Conservation (phyloP, 2,888 invertebrate species). For the Pediacus dermestoides region DNA sequence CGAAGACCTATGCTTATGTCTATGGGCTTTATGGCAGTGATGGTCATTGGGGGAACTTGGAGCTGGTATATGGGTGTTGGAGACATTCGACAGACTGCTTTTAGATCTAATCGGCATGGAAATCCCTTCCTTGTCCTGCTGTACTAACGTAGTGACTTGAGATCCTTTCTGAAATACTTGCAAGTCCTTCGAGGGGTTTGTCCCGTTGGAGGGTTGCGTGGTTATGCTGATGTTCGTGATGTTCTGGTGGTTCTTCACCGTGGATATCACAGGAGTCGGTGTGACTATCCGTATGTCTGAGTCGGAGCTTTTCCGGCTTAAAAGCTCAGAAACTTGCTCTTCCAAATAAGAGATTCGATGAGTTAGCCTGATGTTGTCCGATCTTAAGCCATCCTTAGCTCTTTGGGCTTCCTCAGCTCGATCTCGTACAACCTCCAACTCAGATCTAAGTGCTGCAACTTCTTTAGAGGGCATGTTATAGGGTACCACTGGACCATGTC, state of each 20-base stretch:
- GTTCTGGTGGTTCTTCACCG: constrained; percentile 60
- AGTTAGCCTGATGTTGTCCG: constrained; percentile 79
- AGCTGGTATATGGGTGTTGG: constrained; percentile 52
- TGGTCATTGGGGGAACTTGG: constrained; percentile 37
- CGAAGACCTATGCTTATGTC: constrained; percentile 38
- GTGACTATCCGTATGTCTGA: constrained; percentile 36
- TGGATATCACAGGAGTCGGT: constrained; percentile 44
- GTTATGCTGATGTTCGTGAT: constrained; percentile 71
- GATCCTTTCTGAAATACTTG: constrained; percentile 75
- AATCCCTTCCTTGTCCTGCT: constrained; percentile 52
- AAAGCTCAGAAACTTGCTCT: constrained; percentile 63
- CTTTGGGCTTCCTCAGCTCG: constrained; percentile 63
- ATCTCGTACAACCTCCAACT: constrained; percentile 57
- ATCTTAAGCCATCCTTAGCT: constrained; percentile 62
- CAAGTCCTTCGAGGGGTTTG: constrained; percentile 44
- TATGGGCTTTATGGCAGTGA: constrained; percentile 37
- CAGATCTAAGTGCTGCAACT: constrained; percentile 55
- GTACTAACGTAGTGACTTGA: constrained; percentile 72
- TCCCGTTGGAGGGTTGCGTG: constrained; percentile 50
- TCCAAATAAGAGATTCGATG: constrained; percentile 87
- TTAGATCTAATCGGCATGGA: constrained; percentile 53
- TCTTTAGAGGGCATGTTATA: constrained; percentile 43
- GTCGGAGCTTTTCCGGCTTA: constrained; percentile 46
- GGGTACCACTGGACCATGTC: constrained; percentile 14
- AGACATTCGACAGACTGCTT: constrained; percentile 55